Conservation (phyloP, 2,113 vertebrate genomes). For the Cyprinodon tularosa region DNA sequence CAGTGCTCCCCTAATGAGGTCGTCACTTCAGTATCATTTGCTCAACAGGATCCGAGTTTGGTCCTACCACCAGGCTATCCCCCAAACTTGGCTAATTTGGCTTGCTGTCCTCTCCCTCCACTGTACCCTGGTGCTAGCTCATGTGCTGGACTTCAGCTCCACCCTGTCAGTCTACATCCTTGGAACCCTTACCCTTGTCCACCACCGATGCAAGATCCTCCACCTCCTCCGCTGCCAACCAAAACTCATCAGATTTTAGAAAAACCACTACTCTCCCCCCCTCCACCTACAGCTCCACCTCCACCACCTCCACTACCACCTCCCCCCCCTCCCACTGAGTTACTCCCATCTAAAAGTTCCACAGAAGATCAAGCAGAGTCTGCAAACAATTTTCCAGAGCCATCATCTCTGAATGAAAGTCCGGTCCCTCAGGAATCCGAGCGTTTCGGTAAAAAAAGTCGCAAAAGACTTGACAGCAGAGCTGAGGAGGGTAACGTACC, state of each 20-base stretch:
- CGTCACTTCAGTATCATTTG: constrained; percentile 83
- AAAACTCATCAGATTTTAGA: constrained; percentile 90
- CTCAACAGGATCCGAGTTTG: constrained; percentile 87
- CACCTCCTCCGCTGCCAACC: constrained; percentile 78
- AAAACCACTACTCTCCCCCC: constrained; percentile 85
- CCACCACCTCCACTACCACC: constrained; percentile 82
- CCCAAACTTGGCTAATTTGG: constrained; percentile 82
- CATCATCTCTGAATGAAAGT: constrained; percentile 91
- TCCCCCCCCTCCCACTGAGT: constrained; percentile 84
- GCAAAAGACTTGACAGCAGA: constrained; percentile 92
- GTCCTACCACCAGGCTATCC: constrained; percentile 90
- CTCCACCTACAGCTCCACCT: constrained; percentile 74
- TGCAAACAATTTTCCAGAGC: constrained; percentile 90
- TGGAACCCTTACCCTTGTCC: constrained; percentile 93
- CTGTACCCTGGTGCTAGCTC: constrained; percentile 92
- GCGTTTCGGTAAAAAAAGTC: constrained; percentile 92
- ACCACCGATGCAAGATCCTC: constrained; percentile 87
- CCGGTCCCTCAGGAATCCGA: constrained; percentile 91
- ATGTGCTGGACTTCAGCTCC: constrained; percentile 92
- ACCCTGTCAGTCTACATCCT: constrained; percentile 90
- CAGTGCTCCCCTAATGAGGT: constrained; percentile 88
- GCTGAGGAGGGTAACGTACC: constrained; percentile 90
- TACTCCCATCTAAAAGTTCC: constrained; percentile 85
- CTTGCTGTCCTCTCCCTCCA: constrained; percentile 92
- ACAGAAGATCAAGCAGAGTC: constrained; percentile 89